Evolutionary conservation across 1,140 invertebrate species (phyloP), one percentile per base, ranked within the genome.

Genomic region (Acyrthosiphon pisum): DNA sequence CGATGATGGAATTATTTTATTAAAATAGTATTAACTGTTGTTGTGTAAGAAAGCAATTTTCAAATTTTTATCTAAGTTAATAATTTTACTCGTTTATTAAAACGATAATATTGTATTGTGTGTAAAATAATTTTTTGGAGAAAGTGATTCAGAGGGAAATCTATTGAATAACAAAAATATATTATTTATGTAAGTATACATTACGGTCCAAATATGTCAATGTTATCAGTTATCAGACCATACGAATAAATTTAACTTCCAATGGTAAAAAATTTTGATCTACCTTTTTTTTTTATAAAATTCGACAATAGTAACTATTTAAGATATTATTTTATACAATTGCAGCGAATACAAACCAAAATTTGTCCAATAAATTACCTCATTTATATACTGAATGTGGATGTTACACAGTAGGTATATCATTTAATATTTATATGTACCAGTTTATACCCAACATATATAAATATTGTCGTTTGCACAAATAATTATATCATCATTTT

Each of bases 51-150:
- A 35, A 14, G 0, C 60, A n/a, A n/a, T 35, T 68, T 76, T 60
- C 7, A 26, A 26, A 23, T 68, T 68, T n/a, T n/a, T 76, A n/a
- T n/a, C 20, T 76, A 6, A n/a, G 30, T 76, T 14, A 76, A 76
- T 76, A n/a, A 76, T 76, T n/a, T n/a, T n/a, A 76, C n/a, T 76
- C 60, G n/a, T n/a, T 76, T 76, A 76, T n/a, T 18, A 76, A n/a
- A 76, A 76, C n/a, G 60, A 76, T 76, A 76, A 35, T n/a, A 76
- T 18, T 76, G n/a, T 76, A 68, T 6, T 6, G 14, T 18, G 30
- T 60, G 9, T 20, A 68, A 14, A 30, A 68, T 68, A 30, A 3
- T 76, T n/a, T n/a, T n/a, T 20, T n/a, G 14, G 60, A n/a, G 60
- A 35, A 76, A n/a, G 14, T 76, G 30, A 68, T 30, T 30, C 26